Conservation (phyloP, 2,888 invertebrate genomes). For the Rhabditophanes sp. region DNA sequence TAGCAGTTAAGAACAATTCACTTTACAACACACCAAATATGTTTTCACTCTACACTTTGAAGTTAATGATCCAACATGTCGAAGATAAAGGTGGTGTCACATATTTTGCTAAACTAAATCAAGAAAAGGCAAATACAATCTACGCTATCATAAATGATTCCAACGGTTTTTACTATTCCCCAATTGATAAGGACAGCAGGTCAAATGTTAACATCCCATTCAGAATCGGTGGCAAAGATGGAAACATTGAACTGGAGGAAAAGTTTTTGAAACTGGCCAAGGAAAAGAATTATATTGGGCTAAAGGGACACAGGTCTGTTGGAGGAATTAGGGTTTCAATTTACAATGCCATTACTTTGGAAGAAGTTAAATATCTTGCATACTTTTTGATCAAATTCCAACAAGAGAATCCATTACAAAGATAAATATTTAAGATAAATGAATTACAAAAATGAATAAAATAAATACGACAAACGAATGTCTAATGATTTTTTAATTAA, state of each 20-base stretch:
- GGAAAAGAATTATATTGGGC: conserved; percentile 45
- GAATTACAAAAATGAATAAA: too few species aligned
- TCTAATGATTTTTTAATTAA: too few species aligned
- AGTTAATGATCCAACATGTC: conserved; percentile 80
- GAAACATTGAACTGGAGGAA: conserved; percentile 65
- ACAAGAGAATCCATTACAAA: conserved; percentile 13
- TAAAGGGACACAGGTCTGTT: conserved; percentile 81
- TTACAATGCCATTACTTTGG: conserved; percentile 75
- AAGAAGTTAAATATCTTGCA: conserved; percentile 61
- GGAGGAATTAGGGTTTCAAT: conserved; percentile 87
- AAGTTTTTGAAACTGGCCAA: conserved; percentile 69
- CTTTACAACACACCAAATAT: conserved; percentile 87
- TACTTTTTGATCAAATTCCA: conserved; percentile 67
- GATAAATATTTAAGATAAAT: too few species aligned
- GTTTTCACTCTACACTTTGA: conserved; percentile 82
- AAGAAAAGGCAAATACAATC: conserved; percentile 58
- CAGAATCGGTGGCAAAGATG: conserved; percentile 44
- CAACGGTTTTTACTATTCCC: conserved; percentile 59
- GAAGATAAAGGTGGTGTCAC: conserved; percentile 61
- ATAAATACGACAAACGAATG: too few species aligned
- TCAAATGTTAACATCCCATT: conserved; percentile 31
- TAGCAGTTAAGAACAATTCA: conserved; percentile 67
- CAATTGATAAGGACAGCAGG: conserved; percentile 19
- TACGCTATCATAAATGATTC: conserved; percentile 69
- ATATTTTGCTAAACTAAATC: conserved; percentile 6